These are phyloP conservation scores for Rhabditoides inermis DNA, from an alignment of 2,888 invertebrate genomes.

Conservation along the genomic window DNA sequence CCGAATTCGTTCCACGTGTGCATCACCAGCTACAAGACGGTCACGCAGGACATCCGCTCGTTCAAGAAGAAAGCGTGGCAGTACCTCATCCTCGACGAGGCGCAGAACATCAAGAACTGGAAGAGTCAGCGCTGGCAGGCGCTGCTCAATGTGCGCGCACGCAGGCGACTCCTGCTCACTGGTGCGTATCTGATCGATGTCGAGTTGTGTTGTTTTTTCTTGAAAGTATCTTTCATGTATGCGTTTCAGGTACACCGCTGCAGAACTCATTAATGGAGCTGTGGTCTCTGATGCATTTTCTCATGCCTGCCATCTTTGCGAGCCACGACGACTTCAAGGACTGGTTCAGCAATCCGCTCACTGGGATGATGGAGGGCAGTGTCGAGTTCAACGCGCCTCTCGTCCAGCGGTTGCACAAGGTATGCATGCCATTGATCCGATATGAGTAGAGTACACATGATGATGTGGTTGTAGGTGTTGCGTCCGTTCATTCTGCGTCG, in stretches of 20 bases:
- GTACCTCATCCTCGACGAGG: constrained; percentile 85
- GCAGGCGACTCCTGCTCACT: constrained; percentile 78
- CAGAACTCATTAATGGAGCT: constrained; percentile 93
- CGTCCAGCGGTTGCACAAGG: constrained; percentile 79
- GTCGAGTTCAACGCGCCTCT: constrained; percentile 81
- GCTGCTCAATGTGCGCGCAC: constrained; percentile 83
- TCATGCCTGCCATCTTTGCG: constrained; percentile 93
- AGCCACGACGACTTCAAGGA: constrained; percentile 89
- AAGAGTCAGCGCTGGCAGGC: constrained; percentile 98
- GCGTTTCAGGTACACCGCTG: constrained; percentile 65
- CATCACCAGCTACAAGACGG: constrained; percentile 64
- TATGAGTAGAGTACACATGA: too few species aligned
- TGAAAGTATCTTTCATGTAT: background rate
- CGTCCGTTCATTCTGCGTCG: constrained; percentile 84
- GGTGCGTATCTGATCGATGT: constrained; percentile 51
- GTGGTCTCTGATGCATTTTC: constrained; percentile 95
- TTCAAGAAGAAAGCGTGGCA: constrained; percentile 95
- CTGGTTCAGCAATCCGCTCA: constrained; percentile 95
- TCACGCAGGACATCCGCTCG: constrained; percentile 94
- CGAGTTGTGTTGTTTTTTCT: background rate
- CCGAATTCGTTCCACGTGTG: constrained; percentile 80
- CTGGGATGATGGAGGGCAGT: constrained; percentile 87
- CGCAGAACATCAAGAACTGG: constrained; percentile 96
- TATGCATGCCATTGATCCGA: background rate
- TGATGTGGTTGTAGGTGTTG: constrained; percentile 63